A percentile compares a stretch with the other conserved stretches of the same genome.
Evolutionary conservation across 2,797 vertebrate species (phyloP).

Genomic region (Astyanax mexicanus): DNA sequence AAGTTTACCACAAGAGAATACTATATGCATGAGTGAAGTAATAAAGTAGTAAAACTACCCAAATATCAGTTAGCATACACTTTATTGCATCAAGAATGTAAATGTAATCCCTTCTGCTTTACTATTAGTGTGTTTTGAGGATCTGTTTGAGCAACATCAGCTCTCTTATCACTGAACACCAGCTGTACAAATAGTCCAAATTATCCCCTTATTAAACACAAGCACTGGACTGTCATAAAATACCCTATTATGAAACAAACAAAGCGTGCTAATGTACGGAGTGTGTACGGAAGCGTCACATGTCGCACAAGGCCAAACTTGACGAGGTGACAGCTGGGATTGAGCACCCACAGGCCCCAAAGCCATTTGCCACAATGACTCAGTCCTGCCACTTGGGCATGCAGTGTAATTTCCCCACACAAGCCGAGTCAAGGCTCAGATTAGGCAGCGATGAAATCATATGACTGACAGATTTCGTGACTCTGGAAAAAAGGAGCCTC

Average conservation of each 20-base stretch:
- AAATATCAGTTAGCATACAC: not conserved
- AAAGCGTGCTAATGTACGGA: not conserved
- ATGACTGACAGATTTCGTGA: constrained; percentile 18
- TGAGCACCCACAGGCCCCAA: constrained; percentile 9
- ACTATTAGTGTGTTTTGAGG: too few relatives aligned
- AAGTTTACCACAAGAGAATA: not conserved
- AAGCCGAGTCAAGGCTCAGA: not conserved
- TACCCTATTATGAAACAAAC: constrained; percentile 30
- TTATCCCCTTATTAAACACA: constrained; percentile 40
- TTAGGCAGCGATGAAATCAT: constrained; percentile 28
- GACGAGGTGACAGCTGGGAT: constrained; percentile 34
- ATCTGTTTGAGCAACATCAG: constrained; percentile 13
- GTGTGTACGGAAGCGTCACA: constrained; percentile 25
- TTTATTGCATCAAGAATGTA: not conserved
- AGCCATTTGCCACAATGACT: constrained; percentile 33
- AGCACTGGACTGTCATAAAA: constrained; percentile 38
- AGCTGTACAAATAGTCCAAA: constrained; percentile 38
- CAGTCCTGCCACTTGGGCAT: constrained; percentile 8
- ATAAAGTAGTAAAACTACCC: not conserved
- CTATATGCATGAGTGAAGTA: not conserved
- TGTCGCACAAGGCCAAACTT: constrained; percentile 33
- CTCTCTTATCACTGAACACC: constrained; percentile 21
- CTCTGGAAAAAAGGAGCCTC: not conserved
- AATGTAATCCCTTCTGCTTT: too few relatives aligned
- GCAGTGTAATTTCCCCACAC: constrained; percentile 16